A percentile compares a stretch with the other conserved stretches of the same genome.
Conservation (phyloP, 2,113 vertebrate genomes). For the Strix uralensis region DNA sequence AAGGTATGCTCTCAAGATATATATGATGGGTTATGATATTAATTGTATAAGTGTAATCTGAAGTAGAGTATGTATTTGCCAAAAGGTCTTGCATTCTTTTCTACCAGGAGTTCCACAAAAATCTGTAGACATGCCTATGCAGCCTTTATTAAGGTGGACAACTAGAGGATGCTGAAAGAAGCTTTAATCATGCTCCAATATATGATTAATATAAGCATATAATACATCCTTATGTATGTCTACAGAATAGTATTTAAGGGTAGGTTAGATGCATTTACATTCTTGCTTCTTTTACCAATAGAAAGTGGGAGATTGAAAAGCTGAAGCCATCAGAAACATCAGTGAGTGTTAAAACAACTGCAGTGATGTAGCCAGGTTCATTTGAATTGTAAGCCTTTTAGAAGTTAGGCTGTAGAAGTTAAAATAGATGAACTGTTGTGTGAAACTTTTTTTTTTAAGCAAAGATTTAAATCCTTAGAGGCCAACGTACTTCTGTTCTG, state of each 20-base stretch:
- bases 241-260: not conserved
- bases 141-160: not conserved
- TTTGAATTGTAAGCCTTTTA: not conserved
- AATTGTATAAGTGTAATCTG: not conserved
- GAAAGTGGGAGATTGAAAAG: not conserved
- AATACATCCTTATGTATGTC: not conserved
- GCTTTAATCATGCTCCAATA: not conserved
- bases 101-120: not conserved
- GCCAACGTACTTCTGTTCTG: not conserved
- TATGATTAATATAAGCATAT: not conserved
- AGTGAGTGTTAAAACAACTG: not conserved
- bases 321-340: not conserved
- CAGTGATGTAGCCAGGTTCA: not conserved
- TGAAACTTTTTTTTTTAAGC: not conserved
- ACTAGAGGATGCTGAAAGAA: not conserved
- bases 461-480: not conserved
- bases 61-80: not conserved
- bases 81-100: not conserved
- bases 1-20: not conserved
- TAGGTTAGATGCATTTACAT: not conserved
- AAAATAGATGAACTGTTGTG: not conserved
- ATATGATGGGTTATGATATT: not conserved
- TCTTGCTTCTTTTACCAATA: not conserved
- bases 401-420: not conserved
- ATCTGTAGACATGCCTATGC: not conserved